These are phyloP conservation scores for Urophycis tenuis DNA, from an alignment of 2,797 vertebrate species.

Conservation along the genomic window DNA sequence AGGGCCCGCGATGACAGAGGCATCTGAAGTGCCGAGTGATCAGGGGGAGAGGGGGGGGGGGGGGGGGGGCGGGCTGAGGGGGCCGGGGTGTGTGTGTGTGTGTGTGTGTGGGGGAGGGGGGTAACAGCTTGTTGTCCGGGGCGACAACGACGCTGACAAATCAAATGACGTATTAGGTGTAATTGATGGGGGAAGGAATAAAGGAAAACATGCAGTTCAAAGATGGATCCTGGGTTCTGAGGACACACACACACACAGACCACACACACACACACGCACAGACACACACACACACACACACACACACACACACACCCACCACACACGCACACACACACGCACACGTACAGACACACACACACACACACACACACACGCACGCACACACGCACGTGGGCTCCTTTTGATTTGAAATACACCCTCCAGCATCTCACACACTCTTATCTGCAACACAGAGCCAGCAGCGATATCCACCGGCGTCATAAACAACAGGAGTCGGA, in stretches of 20 bases:
- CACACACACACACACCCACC: no score
- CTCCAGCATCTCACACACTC: slow-evolving; percentile 69
- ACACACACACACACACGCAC: slow-evolving; percentile 18
- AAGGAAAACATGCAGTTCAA: slow-evolving; percentile 67
- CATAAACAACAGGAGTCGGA: slow-evolving; percentile 60
- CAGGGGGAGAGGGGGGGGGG: slow-evolving; percentile 76
- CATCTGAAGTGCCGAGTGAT: slow-evolving; percentile 76
- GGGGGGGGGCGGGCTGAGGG: no score
- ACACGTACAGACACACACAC: slow-evolving; percentile 19
- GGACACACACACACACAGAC: no score
- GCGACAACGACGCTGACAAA: slow-evolving; percentile 69
- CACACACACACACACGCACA: no score
- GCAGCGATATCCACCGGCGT: slow-evolving; percentile 53
- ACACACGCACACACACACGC: no score
- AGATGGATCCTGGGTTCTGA: slow-evolving; percentile 71
- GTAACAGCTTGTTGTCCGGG: slow-evolving; percentile 50
- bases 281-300: slow-evolving; percentile 10
- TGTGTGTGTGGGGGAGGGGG: no score
- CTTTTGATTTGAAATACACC: slow-evolving; percentile 77
- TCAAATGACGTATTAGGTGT: slow-evolving; percentile 84
- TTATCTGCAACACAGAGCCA: slow-evolving; percentile 56
- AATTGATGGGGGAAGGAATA: slow-evolving; percentile 83
- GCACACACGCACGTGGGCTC: slow-evolving; percentile 52
- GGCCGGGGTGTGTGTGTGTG: no score
- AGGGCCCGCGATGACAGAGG: slow-evolving; percentile 83